These are phyloP conservation scores for Cercocebus atys DNA, from an alignment of 2,113 vertebrate species.

Conservation along the genomic window DNA sequence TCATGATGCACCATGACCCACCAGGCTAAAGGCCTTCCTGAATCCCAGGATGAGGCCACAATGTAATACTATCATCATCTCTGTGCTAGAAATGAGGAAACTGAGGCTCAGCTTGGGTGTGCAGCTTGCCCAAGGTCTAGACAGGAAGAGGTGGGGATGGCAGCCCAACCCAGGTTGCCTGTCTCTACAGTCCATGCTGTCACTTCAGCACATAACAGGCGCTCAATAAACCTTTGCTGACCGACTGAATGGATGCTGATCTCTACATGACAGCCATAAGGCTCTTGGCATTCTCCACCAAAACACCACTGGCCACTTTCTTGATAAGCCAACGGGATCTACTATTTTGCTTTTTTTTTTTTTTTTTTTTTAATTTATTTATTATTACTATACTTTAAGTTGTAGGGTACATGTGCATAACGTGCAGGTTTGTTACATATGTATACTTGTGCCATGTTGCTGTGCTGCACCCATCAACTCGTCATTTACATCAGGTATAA, in stretches of 20 bases:
- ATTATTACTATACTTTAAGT: no score
- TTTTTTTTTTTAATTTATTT: no score
- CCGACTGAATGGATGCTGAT: accelerated
- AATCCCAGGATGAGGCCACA: accelerated
- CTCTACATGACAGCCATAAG: accelerated
- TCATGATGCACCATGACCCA: no score
- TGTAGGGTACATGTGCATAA: no score
- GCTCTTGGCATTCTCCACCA: accelerated
- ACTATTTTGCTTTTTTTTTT: background rate
- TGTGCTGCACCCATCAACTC: no score
- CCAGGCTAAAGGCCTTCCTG: accelerated
- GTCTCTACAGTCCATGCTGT: accelerated
- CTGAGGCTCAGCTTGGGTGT: background rate
- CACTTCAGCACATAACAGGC: accelerated
- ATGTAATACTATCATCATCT: accelerated
- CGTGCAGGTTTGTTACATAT: no score
- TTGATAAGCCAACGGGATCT: accelerated
- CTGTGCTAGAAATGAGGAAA: background rate
- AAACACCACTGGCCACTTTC: background rate
- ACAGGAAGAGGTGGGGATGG: background rate
- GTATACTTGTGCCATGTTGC: no score
- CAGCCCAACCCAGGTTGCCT: background rate
- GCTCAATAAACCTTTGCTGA: accelerated
- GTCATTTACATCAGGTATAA: no score
- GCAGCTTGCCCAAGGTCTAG: background rate